Evolutionary conservation across 1,140 invertebrate species (phyloP).

Genomic region (Platyura marginata): DNA sequence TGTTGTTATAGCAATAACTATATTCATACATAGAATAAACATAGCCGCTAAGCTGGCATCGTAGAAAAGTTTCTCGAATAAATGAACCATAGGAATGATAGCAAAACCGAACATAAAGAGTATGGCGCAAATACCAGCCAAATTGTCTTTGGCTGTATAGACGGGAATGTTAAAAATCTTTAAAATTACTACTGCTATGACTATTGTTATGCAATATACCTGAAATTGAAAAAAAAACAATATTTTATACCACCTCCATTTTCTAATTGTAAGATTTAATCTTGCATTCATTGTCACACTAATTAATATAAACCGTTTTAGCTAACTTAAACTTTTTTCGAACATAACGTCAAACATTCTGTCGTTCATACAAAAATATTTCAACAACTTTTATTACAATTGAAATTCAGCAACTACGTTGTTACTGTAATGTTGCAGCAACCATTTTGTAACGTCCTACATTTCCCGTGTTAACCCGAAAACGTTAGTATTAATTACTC

Average conservation of each 20-base stretch:
- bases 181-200: slow-evolving; percentile 33
- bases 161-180: slow-evolving; percentile 39
- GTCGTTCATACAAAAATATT: no score
- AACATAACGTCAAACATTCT: no score
- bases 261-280: no score
- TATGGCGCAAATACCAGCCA: slow-evolving; percentile 35
- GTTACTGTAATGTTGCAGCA: no score
- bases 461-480: no score
- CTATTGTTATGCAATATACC: slow-evolving; percentile 30
- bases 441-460: no score
- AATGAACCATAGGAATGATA: slow-evolving; percentile 29
- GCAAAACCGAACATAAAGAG: slow-evolving; percentile 38
- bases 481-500: neutral
- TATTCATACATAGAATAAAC: slow-evolving; percentile 41
- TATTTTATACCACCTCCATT: no score
- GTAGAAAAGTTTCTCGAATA: slow-evolving; percentile 38
- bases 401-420: no score
- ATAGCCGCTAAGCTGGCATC: slow-evolving; percentile 44
- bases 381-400: no score
- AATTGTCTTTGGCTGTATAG: slow-evolving; percentile 38
- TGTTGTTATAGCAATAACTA: slow-evolving; percentile 36
- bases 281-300: neutral
- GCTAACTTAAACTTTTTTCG: no score
- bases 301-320: no score
- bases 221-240: no score